Evolutionary conservation across 1,140 invertebrate genomes (phyloP).

Genomic region (Cephus cinctus): DNA sequence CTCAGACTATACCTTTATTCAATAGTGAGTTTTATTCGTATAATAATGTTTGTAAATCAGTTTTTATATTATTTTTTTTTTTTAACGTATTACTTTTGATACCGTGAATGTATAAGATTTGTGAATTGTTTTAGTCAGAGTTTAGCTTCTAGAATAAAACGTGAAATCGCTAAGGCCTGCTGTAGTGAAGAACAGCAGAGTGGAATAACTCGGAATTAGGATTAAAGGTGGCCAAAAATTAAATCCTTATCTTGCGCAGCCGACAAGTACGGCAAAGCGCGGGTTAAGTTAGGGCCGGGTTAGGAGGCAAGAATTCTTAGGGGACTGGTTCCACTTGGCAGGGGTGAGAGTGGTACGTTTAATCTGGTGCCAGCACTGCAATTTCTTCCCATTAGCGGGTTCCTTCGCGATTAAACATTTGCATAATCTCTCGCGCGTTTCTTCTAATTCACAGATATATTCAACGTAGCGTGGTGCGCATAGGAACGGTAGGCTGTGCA

Average conservation of each 20-base stretch:
- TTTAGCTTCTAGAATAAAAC: too few species aligned
- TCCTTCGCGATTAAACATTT: constrained; percentile 53
- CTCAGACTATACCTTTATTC: too few species aligned
- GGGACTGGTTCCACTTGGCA: constrained; percentile 15
- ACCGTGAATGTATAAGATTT: too few species aligned
- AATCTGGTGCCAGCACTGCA: constrained; percentile 52
- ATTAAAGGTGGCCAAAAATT: constrained; percentile 54
- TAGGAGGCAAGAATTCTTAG: constrained; percentile 27
- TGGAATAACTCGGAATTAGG: constrained; percentile 40
- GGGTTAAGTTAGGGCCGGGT: constrained; percentile 19
- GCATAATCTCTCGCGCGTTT: constrained; percentile 47
- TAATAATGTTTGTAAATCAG: too few species aligned
- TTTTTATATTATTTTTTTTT: too few species aligned
- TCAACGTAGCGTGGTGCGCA: too few species aligned
- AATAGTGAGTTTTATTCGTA: too few species aligned
- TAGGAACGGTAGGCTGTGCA: too few species aligned
- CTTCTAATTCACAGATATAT: constrained; percentile 38
- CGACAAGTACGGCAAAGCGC: constrained; percentile 26
- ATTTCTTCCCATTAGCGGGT: constrained; percentile 54
- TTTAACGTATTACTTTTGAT: too few species aligned
- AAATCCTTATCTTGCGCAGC: constrained; percentile 47
- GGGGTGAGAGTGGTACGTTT: constrained; percentile 33
- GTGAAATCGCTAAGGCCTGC: too few species aligned
- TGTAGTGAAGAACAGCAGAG: constrained; percentile 21
- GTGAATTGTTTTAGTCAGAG: too few species aligned